Percentiles rank a stretch among this genome's conserved stretches.
Conservation (phyloP, 2,888 invertebrate genomes). For the Biston stratarius region DNA sequence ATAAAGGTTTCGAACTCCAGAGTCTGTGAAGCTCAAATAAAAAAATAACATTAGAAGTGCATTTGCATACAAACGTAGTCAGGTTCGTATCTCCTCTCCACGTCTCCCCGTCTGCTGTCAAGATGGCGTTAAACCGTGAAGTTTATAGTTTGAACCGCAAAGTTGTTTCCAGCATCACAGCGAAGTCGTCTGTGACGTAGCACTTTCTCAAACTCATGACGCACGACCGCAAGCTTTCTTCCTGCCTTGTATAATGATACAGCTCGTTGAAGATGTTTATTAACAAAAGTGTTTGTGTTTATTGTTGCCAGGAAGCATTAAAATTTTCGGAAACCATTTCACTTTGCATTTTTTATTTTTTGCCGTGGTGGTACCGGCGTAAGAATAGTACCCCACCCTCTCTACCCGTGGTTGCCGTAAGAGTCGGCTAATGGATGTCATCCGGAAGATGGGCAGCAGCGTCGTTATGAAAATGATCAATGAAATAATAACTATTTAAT, state of each 20-base stretch:
- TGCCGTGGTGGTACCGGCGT: no score
- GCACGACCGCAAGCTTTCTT: conserved; percentile 17
- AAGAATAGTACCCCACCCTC: no score
- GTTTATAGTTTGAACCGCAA: conserved; percentile 28
- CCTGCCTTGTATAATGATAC: conserved; percentile 7
- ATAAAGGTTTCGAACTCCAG: no score
- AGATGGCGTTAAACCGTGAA: not conserved
- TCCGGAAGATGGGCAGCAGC: no score
- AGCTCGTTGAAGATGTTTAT: conserved; percentile 7
- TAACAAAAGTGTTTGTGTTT: not conserved
- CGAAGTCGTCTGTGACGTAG: conserved; percentile 21
- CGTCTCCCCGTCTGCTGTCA: conserved; percentile 3
- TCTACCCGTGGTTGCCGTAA: no score
- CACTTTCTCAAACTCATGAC: conserved; percentile 19
- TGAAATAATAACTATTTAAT: no score
- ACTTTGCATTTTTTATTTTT: no score
- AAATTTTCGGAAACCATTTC: not conserved
- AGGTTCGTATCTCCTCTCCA: not conserved
- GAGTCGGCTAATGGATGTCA: no score
- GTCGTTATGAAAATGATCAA: no score
- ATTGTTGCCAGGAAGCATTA: not conserved
- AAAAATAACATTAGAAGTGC: conserved; percentile 6
- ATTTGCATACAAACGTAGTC: conserved; percentile 15
- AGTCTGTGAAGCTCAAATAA: no score
- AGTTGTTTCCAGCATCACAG: conserved; percentile 18